Base-by-base conservation (phyloP, 2,797 vertebrate genomes). In the Notolabrus celidotus region DNA sequence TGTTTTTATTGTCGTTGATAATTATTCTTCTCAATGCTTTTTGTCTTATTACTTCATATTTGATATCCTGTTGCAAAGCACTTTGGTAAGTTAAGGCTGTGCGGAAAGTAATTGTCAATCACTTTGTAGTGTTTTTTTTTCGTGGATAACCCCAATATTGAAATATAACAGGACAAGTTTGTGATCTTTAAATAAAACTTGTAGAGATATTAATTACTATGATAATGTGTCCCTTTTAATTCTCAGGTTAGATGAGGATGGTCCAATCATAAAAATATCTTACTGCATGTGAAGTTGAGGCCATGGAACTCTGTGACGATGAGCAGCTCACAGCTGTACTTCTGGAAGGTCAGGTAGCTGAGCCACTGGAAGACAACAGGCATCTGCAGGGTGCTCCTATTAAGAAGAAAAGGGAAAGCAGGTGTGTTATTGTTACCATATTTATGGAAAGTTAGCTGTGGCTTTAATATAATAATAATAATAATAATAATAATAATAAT, bases 341-440 rank as follows among this genome's bases (percentile, higher is more conserved):
- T 99, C 95, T 99, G 98, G 86, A 97, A 99, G 31, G 96, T 97
- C 68, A 99, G 79, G 79, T 98, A 98, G 84, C 97, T 93, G 64
- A 98, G 91, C 90, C 96, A 92, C 90, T 96, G 94, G 78, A 99
- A 98, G 62, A 95, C 88, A 23, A 56, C 2, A 0, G 97, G 96
- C 97, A 99, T 98, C 64, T 97, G 94, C 88, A 96, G 86, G 1
- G 87, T 89, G 71, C 95, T 94, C 87, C 97, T 99, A 89, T 81
- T 15, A 36, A 53, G 20, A 27, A 20, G 14, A 63, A 61, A 29
- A 58, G 27, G 39, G 58, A 6, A 42, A 2, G 23, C 38, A 73
- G 7, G 14, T 53, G 66, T 27, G 39, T 59, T 23, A 46, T 10
- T 0, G 0, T 5, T n/a, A 27, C 19, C 12, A 10, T 45, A 12